Evolutionary conservation across 2,797 vertebrate species (phyloP).

Genomic region (Alfaro cultratus): DNA sequence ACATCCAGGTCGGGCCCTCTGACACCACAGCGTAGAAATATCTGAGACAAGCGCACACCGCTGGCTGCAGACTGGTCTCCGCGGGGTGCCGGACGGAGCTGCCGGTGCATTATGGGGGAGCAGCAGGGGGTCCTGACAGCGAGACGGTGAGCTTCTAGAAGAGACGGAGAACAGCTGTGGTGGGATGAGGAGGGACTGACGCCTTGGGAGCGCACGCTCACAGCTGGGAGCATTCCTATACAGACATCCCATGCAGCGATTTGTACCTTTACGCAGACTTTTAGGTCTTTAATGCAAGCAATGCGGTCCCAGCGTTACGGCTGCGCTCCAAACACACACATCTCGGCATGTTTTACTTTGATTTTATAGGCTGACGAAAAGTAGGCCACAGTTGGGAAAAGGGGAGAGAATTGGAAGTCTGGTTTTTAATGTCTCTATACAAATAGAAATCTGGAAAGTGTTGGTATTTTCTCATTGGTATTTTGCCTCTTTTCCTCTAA

Average conservation of each 20-base stretch:
- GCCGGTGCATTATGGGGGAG: constrained; percentile 59
- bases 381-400: not conserved
- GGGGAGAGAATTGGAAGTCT: not conserved
- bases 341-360: not conserved
- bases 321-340: not conserved
- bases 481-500: not conserved
- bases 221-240: constrained; percentile 44
- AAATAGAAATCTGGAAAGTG: not conserved
- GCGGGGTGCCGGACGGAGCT: constrained; percentile 32
- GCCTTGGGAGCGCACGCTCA: constrained; percentile 9
- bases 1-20: constrained; percentile 69
- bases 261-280: not conserved
- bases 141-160: constrained; percentile 47
- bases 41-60: constrained; percentile 6
- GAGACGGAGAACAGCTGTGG: constrained; percentile 6
- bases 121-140: constrained; percentile 48
- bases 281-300: not conserved
- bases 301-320: not conserved
- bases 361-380: not conserved
- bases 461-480: not conserved
- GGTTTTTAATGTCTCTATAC: not conserved
- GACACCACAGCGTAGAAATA: constrained; percentile 5
- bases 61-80: constrained; percentile 34
- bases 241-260: constrained; percentile 10
- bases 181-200: constrained; percentile 1